Percentiles rank a stretch among this genome's conserved stretches.
phyloP scores from a whole-genome alignment of 2,888 invertebrate species.

The Capitulum mitella region DNA sequence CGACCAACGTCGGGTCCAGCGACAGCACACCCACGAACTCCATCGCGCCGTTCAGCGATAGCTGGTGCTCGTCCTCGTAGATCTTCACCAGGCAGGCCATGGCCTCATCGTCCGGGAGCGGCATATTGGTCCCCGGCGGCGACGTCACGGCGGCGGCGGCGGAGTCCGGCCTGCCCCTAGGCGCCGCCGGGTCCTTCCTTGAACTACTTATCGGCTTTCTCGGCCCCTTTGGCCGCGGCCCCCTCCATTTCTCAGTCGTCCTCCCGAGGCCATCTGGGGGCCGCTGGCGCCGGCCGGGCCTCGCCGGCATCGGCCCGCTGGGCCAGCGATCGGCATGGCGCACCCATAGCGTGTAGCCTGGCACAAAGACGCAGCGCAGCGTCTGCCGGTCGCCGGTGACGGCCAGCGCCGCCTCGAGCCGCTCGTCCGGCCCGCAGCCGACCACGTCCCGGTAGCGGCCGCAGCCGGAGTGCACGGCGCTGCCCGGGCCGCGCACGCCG shows the following conservation, averaged over 20 bases:
- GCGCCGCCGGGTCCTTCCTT: not conserved
- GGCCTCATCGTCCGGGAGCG: not conserved
- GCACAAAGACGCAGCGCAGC: constrained; percentile 69
- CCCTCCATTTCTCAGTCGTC: not conserved
- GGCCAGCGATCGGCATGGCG: constrained; percentile 42
- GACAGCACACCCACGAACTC: constrained; percentile 80
- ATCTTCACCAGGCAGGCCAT: constrained; percentile 48
- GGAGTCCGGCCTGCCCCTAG: not conserved
- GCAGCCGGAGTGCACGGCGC: not conserved
- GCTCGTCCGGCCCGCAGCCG: constrained; percentile 40
- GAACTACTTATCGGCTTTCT: constrained; percentile 19
- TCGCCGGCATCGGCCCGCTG: not conserved
- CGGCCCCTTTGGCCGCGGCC: too few species aligned
- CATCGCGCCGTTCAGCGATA: constrained; percentile 69
- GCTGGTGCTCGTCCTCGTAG: constrained; percentile 53
- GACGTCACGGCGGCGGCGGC: not conserved
- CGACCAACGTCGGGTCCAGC: constrained; percentile 57
- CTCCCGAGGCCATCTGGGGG: too few species aligned
- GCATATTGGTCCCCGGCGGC: not conserved
- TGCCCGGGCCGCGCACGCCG: constrained; percentile 49
- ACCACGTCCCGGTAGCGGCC: constrained; percentile 26
- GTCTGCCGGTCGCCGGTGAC: constrained; percentile 58
- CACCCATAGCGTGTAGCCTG: constrained; percentile 75
- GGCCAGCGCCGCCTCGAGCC: constrained; percentile 36
- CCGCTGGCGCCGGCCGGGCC: not conserved